These are phyloP conservation scores for Cydia pomonella DNA, from an alignment of 1,140 invertebrate species.

Conservation along the genomic window DNA sequence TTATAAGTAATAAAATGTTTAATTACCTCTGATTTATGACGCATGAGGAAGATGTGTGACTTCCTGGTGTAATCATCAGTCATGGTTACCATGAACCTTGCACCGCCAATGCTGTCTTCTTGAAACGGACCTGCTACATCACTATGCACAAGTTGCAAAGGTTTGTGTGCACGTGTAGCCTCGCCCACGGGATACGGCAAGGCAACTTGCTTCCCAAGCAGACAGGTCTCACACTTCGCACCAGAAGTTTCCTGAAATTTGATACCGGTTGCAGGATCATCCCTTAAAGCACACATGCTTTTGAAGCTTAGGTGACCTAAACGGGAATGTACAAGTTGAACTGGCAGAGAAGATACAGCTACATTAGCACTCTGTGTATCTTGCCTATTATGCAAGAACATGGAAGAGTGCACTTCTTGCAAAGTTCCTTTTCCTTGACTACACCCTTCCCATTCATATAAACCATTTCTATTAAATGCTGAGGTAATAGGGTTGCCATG, in stretches of 20 bases:
- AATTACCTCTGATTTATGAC: constrained; percentile 52
- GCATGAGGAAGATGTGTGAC: constrained; percentile 53
- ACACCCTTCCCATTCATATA: constrained; percentile 3
- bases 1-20: constrained; percentile 50
- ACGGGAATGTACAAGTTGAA: too few relatives aligned
- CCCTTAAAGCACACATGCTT: constrained; percentile 10
- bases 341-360: neutral
- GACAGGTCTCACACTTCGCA: constrained; percentile 23
- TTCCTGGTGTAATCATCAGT: constrained; percentile 56
- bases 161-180: neutral
- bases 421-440: neutral
- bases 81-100: constrained; percentile 53
- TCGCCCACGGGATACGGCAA: neutral
- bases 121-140: constrained; percentile 25
- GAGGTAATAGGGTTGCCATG: constrained; percentile 12
- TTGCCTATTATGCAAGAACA: constrained; percentile 22
- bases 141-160: constrained; percentile 26
- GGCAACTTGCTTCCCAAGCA: constrained; percentile 21
- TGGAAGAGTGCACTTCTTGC: constrained; percentile 23
- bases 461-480: neutral
- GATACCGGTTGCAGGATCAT: neutral
- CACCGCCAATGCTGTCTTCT: constrained; percentile 24
- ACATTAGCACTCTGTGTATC: constrained; percentile 8
- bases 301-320: too few relatives aligned
- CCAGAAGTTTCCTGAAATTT: neutral